Percentiles rank a stretch among this genome's conserved stretches.
These are phyloP conservation scores for Platichthys flesus DNA, from an alignment of 2,113 vertebrate genomes.

Conservation along the genomic window DNA sequence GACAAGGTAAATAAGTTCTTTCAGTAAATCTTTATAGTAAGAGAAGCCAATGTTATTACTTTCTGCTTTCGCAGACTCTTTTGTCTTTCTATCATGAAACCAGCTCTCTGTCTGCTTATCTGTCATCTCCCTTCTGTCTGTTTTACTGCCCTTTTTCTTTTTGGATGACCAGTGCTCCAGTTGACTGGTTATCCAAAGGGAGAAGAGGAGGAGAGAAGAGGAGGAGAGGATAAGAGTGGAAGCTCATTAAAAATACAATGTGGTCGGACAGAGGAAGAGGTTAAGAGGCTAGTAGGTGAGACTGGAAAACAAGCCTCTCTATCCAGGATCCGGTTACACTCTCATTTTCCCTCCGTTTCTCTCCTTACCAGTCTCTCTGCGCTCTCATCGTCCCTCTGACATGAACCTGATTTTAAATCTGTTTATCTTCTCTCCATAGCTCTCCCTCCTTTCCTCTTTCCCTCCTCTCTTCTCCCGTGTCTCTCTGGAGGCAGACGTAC, in stretches of 20 bases:
- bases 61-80: background rate
- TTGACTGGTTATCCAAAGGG: constrained; percentile 40
- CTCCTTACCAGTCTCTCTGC: constrained; percentile 35
- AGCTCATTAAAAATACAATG: constrained; percentile 68
- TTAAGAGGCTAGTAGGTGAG: constrained; percentile 55
- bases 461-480: constrained; percentile 3
- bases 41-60: constrained; percentile 2
- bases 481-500: constrained; percentile 27
- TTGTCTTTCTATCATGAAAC: constrained; percentile 29
- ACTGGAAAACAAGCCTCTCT: constrained; percentile 55
- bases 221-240: constrained; percentile 25
- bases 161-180: constrained; percentile 29
- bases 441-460: constrained; percentile 2
- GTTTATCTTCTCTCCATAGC: constrained; percentile 39
- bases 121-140: constrained; percentile 18
- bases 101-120: constrained; percentile 27
- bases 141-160: constrained; percentile 7
- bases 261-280: constrained; percentile 32
- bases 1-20: background rate
- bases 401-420: constrained; percentile 47
- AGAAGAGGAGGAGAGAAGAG: constrained; percentile 26
- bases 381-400: constrained; percentile 15
- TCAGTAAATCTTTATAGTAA: constrained; percentile 19
- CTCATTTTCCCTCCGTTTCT: constrained; percentile 51
- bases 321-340: constrained; percentile 55